Evolutionary conservation across 2,113 vertebrate genomes (phyloP).

Genomic region (Epinephelus moara): DNA sequence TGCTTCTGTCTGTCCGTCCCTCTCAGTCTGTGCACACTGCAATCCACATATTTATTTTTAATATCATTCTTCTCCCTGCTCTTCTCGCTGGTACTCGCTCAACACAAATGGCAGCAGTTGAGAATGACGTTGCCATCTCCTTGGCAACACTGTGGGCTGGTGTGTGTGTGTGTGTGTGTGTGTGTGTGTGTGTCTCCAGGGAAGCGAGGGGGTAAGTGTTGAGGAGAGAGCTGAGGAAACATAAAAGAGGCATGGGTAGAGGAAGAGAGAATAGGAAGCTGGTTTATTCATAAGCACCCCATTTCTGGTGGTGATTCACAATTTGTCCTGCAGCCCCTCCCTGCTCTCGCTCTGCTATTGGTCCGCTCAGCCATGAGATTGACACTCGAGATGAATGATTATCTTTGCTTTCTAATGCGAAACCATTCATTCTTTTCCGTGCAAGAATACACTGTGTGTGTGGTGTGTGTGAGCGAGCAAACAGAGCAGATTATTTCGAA

Average conservation of each 20-base stretch:
- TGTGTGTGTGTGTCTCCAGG: slow-evolving; percentile 16
- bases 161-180: slow-evolving; percentile 27
- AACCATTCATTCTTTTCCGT: slow-evolving; percentile 35
- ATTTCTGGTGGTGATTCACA: slow-evolving; percentile 58
- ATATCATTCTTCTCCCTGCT: slow-evolving; percentile 63
- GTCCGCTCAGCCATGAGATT: slow-evolving; percentile 30
- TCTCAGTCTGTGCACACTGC: slow-evolving; percentile 44
- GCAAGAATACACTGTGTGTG: background rate
- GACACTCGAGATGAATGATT: slow-evolving; percentile 36
- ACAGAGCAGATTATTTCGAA: slow-evolving; percentile 12
- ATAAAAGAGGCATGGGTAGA: slow-evolving; percentile 43
- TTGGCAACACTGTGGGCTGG: slow-evolving; percentile 78
- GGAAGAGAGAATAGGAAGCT: slow-evolving; percentile 51
- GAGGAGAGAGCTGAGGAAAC: slow-evolving; percentile 41
- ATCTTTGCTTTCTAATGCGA: slow-evolving; percentile 38
- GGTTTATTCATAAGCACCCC: slow-evolving; percentile 72
- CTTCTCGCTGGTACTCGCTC: slow-evolving; percentile 59
- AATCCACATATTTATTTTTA: slow-evolving; percentile 77
- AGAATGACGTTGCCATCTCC: slow-evolving; percentile 83
- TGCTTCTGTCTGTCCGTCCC: background rate
- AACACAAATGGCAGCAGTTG: slow-evolving; percentile 81
- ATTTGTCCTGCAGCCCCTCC: slow-evolving; percentile 38
- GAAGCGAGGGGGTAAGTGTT: slow-evolving; percentile 33
- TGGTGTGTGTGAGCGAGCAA: background rate
- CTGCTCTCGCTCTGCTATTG: slow-evolving; percentile 7